Evolutionary conservation across 2,888 invertebrate genomes (phyloP), one percentile per base, ranked within the genome.

Genomic region (Andrena haemorrhoa): DNA sequence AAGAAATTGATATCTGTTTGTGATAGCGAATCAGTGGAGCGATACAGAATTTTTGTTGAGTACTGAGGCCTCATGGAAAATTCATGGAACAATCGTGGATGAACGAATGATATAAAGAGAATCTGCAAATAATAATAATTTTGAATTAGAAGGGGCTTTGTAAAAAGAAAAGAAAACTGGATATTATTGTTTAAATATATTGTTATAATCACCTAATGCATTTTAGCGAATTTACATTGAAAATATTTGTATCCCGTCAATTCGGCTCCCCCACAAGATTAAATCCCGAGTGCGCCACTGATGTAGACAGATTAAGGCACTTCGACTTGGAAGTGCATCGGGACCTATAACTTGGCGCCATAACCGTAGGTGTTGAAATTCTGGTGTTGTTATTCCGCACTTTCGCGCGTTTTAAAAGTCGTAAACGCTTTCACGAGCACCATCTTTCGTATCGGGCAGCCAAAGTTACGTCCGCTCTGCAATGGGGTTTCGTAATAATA

Each of bases 351-450:
- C 41, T 33, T 2, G 49, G n/a, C 20, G 60, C 12, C 23, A 10
- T 33, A 31, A 66, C 58, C 60, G 65, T 61, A 35, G 58, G 10
- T 33, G 64, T 79, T 51, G 49, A 75, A 82, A 71, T 70, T 72
- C 56, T 4, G 49, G 35, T 64, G 63, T 69, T 72, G 58, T 71
- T 66, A 61, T 66, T 82, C 53, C 51, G 29, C 70, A 82, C 82
- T 82, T 82, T 82, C 82, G 71, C 63, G 79, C 63, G 58, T 82
- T 82, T 72, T 71, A 63, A 53, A 58, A 82, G 63, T 26, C 75
- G 58, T 82, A 82, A 82, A 82, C 72, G 72, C 68, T 82, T 75
- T 82, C 82, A 82, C 75, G 82, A 82, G 82, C 69, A 75, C 33
- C 23, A 53, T 53, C n/a, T 23, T 61, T 61, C 51, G 49, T 29